Evolutionary conservation across 1,140 invertebrate species (phyloP), one percentile per base, ranked within the genome.

Genomic region (Anadara kagoshimensis): DNA sequence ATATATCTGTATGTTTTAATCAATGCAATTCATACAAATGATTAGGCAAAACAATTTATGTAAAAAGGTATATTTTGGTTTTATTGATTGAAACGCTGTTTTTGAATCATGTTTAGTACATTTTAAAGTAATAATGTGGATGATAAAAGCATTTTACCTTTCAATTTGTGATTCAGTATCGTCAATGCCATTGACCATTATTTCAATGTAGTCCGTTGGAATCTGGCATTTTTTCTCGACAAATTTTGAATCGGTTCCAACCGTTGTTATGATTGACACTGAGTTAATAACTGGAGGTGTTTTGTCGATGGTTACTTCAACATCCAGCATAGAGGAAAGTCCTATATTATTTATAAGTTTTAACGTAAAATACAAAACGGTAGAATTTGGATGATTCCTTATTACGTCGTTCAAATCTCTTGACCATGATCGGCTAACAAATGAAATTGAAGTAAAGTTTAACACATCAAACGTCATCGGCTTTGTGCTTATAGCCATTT

Each of bases 151-250:
- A n/a, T n/a, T n/a, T 43, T 69, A 79, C 74, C 65, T 71, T 29
- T 71, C 63, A 49, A 79, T 66, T 12, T 56, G 71, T n/a, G 71
- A 67, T 41, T 79, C 71, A 5, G 53, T 43, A 47, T 79, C 78
- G 10, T 24, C 44, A 43, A 65, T 47, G n/a, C 59, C 62, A 54
- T 62, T 43, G 4, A 74, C 54, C 18, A n/a, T 53, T 12, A 77
- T 58, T 41, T 79, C 71, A 2, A 77, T 24, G 61, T 47, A 79
- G 7, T 64, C 68, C 14, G 57, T 54, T 14, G 78, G 69, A 18
- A 76, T 75, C 62, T 79, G 78, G 41, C 78, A 79, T 18, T 16
- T 18, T 29, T 72, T 66, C 26, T 64, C 24, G 18, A 20, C 24
- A 24, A 44, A 29, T 16, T 24, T 47, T 36, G 59, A 43, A 14